phyloP scores from a whole-genome alignment of 2,888 invertebrate species.

The Apamea anceps region DNA sequence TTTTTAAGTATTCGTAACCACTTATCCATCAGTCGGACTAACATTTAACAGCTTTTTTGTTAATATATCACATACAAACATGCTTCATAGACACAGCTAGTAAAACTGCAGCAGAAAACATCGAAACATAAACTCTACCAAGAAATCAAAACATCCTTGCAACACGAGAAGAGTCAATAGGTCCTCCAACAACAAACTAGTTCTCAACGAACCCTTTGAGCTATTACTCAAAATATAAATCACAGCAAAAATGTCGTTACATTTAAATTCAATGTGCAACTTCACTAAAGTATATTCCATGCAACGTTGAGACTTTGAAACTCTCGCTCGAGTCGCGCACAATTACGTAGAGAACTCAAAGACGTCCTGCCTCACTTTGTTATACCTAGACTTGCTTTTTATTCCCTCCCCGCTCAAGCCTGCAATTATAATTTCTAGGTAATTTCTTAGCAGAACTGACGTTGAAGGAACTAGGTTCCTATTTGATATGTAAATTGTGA shows the following conservation, averaged over 20 bases:
- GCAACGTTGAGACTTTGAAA: slow-evolving; percentile 38
- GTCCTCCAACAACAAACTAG: neutral
- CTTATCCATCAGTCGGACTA: neutral
- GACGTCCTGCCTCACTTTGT: slow-evolving; percentile 52
- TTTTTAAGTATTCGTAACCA: neutral
- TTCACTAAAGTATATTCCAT: slow-evolving; percentile 39
- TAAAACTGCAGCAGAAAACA: neutral
- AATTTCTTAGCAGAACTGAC: slow-evolving; percentile 53
- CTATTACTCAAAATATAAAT: slow-evolving; percentile 19
- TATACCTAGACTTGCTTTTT: slow-evolving; percentile 51
- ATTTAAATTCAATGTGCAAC: slow-evolving; percentile 44
- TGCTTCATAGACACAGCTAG: neutral
- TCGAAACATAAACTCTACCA: neutral
- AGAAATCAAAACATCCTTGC: neutral
- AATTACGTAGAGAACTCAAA: slow-evolving; percentile 63
- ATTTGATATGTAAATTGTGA: slow-evolving; percentile 51
- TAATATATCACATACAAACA: neutral
- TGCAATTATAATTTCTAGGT: slow-evolving; percentile 64
- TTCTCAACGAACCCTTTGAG: slow-evolving; percentile 19
- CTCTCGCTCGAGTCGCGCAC: slow-evolving; percentile 46
- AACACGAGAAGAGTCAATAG: neutral
- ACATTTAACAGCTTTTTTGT: neutral
- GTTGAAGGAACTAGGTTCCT: slow-evolving; percentile 19
- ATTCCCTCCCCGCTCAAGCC: slow-evolving; percentile 38
- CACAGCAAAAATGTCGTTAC: slow-evolving; percentile 26